Conservation (phyloP, 2,888 invertebrate species). For the Disparrhopalites patrizii region DNA sequence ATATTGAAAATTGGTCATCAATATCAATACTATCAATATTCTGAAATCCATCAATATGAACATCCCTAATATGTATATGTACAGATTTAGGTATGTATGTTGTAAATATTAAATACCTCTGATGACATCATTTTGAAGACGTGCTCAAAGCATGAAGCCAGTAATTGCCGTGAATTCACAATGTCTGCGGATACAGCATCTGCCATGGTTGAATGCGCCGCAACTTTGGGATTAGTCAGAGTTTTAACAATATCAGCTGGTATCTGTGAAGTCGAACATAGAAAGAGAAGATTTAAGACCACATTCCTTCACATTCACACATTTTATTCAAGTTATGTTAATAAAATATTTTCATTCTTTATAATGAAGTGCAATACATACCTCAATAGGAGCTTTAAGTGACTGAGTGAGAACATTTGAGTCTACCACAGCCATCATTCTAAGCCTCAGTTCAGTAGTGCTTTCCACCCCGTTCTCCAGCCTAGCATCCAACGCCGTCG, state of each 20-base stretch:
- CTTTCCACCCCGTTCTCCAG: constrained; percentile 75
- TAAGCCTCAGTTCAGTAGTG: constrained; percentile 69
- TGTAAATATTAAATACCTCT: constrained; percentile 30
- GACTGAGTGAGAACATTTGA: constrained; percentile 61
- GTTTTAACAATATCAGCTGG: constrained; percentile 39
- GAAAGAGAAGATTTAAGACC: background rate
- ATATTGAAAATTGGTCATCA: too few relatives aligned
- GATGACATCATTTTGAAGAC: constrained; percentile 47
- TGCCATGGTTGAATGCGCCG: constrained; percentile 9
- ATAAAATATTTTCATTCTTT: background rate
- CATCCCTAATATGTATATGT: too few relatives aligned
- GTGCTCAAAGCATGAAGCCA: constrained; percentile 38
- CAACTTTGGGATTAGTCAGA: constrained; percentile 15
- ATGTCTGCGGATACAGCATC: constrained; percentile 14
- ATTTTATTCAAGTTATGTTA: background rate
- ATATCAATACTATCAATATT: too few relatives aligned
- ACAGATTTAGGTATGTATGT: background rate
- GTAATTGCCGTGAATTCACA: constrained; percentile 32
- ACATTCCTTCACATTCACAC: background rate
- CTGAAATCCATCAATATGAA: too few relatives aligned
- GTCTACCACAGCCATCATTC: constrained; percentile 66
- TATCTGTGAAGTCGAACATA: constrained; percentile 22
- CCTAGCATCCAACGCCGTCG: constrained; percentile 70
- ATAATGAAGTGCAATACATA: constrained; percentile 20
- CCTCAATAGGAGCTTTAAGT: constrained; percentile 53